Percentiles rank a stretch among this genome's conserved stretches.
Conservation (phyloP, 2,113 vertebrate species). For the Datnioides undecimradiatus region DNA sequence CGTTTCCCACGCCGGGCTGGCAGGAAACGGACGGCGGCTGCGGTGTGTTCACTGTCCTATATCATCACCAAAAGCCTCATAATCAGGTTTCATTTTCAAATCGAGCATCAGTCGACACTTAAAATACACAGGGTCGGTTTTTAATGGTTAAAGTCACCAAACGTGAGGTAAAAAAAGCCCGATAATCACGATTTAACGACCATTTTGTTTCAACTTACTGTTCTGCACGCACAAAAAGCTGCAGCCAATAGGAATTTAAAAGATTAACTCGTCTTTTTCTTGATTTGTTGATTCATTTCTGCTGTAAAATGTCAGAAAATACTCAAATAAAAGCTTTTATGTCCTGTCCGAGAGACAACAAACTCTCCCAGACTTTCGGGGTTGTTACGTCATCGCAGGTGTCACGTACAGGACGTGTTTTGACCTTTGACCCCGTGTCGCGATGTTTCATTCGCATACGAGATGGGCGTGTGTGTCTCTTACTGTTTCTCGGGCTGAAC, state of each 20-base stretch:
- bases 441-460: too few relatives aligned
- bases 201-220: background rate
- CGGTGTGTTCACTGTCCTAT: background rate
- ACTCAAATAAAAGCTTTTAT: too few relatives aligned
- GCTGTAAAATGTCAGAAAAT: background rate
- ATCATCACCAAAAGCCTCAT: background rate
- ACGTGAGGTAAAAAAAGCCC: too few relatives aligned
- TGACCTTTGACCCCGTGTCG: too few relatives aligned
- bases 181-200: background rate
- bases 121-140: background rate
- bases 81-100: conserved; percentile 7
- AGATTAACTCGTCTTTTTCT: background rate
- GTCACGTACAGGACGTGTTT: too few relatives aligned
- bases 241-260: background rate
- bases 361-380: too few relatives aligned
- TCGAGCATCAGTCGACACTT: background rate
- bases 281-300: background rate
- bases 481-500: conserved; percentile 98
- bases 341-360: too few relatives aligned
- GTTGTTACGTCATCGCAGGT: too few relatives aligned
- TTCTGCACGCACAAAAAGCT: background rate
- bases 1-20: background rate
- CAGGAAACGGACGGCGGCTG: background rate
- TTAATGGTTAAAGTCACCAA: too few relatives aligned
- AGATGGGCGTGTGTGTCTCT: conserved; percentile 67